Base-by-base conservation (phyloP, 2,888 invertebrate genomes). In the Onchidella celtica region DNA sequence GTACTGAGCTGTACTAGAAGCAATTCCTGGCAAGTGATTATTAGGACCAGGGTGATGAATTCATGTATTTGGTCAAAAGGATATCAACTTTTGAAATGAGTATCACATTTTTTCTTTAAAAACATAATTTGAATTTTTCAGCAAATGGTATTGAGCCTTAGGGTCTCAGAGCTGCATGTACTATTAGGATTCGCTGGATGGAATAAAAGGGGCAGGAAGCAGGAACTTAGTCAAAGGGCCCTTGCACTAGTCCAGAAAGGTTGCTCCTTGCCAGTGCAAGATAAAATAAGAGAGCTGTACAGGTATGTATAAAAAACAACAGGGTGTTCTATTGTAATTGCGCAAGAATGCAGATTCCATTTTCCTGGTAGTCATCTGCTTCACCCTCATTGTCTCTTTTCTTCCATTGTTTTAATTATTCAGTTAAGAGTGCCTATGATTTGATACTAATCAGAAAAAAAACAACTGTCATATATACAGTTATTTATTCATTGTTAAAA, bases 91-190 rank as follows among this genome's bases (percentile, higher is more conserved):
- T n/a, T n/a, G n/a, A n/a, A n/a, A n/a, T n/a, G n/a, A n/a, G n/a
- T n/a, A n/a, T n/a, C n/a, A n/a, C n/a, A n/a, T n/a, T n/a, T 6
- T 47, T 47, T 47, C 17, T 47, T 47, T 47, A 47, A 47, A 47
- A 47, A 47, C 6, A 47, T 47, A 11, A 47, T 47, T 47, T n/a
- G n/a, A n/a, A n/a, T n/a, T n/a, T n/a, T n/a, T 73, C 90, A 94
- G 93, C 91, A 92, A 86, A 95, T 95, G 95, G 93, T 95, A 73
- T 91, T 95, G 93, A 95, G 95, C 92, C 97, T 97, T 94, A 95
- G 97, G 90, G 97, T 97, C 89, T 96, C 96, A 93, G 97, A 97
- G 94, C 95, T 97, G 92, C 97, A 97, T 94, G 96, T 96, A 94
- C 94, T 97, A 92, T 95, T 97, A 92, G 96, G 96, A 91, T 96